These are phyloP conservation scores for Prosopocoilus inquinatus DNA, from an alignment of 2,888 invertebrate species.

Conservation along the genomic window DNA sequence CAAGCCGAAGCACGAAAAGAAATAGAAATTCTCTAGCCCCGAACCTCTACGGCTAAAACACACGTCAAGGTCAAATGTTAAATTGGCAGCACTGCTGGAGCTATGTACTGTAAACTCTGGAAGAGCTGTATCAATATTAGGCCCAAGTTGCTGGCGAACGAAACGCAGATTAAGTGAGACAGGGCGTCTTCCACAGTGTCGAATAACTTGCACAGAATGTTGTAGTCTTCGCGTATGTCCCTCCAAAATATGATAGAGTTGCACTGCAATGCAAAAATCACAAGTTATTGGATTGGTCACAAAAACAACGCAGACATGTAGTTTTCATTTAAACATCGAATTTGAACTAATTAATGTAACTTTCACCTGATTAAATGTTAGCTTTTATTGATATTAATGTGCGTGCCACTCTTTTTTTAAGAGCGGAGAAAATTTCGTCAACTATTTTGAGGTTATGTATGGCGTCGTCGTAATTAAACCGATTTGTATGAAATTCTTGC, in stretches of 20 bases:
- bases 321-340: no score
- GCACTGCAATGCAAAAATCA: not conserved
- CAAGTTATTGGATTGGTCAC: no score
- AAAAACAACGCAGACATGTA: no score
- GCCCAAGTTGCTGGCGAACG: conserved; percentile 10
- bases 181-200: conserved; percentile 3
- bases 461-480: no score
- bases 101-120: conserved; percentile 8
- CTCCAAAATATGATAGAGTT: not conserved
- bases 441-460: no score
- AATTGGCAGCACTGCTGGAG: not conserved
- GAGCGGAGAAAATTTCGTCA: no score
- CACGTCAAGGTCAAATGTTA: not conserved
- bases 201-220: not conserved
- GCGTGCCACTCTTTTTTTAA: no score
- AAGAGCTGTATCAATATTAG: conserved; percentile 11
- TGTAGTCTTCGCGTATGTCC: conserved; percentile 8
- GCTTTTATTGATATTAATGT: no score
- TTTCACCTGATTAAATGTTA: no score
- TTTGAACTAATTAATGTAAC: no score
- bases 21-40: conserved; percentile 5
- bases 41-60: conserved; percentile 3
- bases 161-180: conserved; percentile 6
- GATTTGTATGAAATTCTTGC: no score
- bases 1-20: conserved; percentile 8